Base-by-base conservation (phyloP, 2,888 invertebrate genomes). In the Clusia tigrina region DNA sequence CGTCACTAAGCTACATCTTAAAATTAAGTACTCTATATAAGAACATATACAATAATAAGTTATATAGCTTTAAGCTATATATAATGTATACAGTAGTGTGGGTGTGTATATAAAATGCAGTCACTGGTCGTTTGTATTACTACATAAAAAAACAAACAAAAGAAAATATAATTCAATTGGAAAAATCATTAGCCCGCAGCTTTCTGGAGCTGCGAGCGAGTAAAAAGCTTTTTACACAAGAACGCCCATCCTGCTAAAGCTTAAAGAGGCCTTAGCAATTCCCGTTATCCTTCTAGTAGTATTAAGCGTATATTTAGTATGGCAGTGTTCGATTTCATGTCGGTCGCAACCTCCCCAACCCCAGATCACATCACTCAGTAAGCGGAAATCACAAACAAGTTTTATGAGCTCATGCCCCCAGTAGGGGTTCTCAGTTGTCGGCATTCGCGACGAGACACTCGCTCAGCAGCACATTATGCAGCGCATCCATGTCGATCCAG, bases 401-500 rank as follows among this genome's bases (percentile, higher is more conserved):
- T 48, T 18, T 48, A 3, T 18, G 48, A 10, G 42, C 42, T n/a
- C 32, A 32, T 5, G 5, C 32, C 32, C 32, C 12, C 5, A 12
- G 32, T 32, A 32, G 12, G 42, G 6, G n/a, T 42, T 56, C 62
- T 74, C 67, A 77, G 68, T 71, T 74, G 10, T 79, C 78, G 52
- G 24, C 17, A 61, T 72, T 71, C 57, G 80, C 73, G 25, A 81
- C 84, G 6, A 95, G 93, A 82, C 95, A 95, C 55, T 95, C 94
- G 85, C 94, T 93, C 20, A 95, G 86, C 60, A 93, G 87, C 60
- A 96, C 91, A 80, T 94, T 92, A 78, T 92, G 91, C 60, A 94
- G 83, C 51, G 89, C 86, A 63, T 90, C 89, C 92, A 96, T 93
- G 71, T 90, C 90, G 24, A 90, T 89, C 95, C 96, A 96, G 83